These are phyloP conservation scores for Phocoena phocoena DNA, from an alignment of 2,113 vertebrate genomes.

Conservation along the genomic window DNA sequence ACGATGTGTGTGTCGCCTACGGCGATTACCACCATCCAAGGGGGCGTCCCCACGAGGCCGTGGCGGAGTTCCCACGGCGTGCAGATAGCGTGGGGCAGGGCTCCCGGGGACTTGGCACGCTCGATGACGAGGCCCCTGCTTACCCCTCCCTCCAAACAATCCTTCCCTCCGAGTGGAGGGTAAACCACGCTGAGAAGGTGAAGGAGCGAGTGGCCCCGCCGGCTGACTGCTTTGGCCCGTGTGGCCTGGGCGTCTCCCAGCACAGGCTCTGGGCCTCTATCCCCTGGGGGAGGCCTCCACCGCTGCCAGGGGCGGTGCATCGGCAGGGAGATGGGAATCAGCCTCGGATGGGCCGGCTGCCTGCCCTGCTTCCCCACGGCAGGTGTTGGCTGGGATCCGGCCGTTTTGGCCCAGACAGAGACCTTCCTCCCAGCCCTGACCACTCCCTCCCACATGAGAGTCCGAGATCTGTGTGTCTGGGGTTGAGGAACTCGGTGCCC, in stretches of 20 bases:
- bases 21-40: fast-evolving
- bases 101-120: background rate
- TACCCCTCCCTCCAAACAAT: background rate
- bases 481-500: background rate
- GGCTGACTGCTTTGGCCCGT: fast-evolving
- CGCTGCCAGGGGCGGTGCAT: no score
- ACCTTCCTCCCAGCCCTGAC: no score
- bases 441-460: no score
- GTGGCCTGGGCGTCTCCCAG: background rate
- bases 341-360: no score
- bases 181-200: background rate
- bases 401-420: background rate
- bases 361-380: fast-evolving
- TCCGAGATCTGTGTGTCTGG: background rate
- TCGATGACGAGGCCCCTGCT: background rate
- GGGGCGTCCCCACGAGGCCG: background rate
- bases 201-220: background rate
- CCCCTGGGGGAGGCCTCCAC: fast-evolving
- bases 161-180: fast-evolving
- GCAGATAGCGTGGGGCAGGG: background rate
- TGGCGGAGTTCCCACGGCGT: no score
- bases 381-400: fast-evolving
- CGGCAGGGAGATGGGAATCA: background rate
- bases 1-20: fast-evolving
- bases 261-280: background rate